These are phyloP conservation scores for Manis pentadactyla DNA, from an alignment of 2,797 vertebrate species.

Conservation along the genomic window DNA sequence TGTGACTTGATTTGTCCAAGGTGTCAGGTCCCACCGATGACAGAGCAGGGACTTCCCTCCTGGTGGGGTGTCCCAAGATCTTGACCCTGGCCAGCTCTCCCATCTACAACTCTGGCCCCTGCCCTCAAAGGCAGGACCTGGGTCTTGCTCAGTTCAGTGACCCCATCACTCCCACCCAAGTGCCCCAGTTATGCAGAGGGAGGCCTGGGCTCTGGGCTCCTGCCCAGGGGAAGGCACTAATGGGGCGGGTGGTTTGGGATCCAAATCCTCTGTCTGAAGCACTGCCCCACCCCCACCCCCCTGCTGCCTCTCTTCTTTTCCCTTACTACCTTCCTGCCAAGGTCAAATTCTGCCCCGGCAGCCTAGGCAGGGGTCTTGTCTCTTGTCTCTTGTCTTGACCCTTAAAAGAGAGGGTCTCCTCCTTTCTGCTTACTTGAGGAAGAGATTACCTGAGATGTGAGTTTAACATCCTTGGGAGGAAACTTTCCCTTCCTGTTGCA, in stretches of 20 bases:
- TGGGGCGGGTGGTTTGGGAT: fast-evolving
- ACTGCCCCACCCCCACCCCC: too few relatives aligned
- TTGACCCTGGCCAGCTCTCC: neutral
- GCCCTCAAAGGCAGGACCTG: neutral
- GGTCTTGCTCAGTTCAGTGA: neutral
- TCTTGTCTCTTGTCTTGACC: too few relatives aligned
- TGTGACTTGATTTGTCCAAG: neutral
- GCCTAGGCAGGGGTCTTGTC: neutral
- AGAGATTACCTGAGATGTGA: neutral
- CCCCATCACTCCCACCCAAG: too few relatives aligned
- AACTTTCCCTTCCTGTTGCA: neutral
- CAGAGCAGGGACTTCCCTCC: neutral
- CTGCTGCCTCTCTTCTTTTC: neutral
- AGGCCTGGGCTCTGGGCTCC: neutral
- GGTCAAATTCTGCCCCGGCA: neutral
- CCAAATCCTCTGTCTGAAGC: neutral
- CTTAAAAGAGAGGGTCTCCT: neutral
- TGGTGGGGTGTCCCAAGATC: neutral
- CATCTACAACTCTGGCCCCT: fast-evolving
- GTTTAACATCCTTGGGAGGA: neutral
- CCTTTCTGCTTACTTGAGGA: neutral
- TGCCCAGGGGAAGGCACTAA: neutral
- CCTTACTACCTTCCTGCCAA: neutral
- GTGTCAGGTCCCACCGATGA: neutral
- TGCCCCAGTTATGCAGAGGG: too few relatives aligned